Base-by-base conservation (phyloP, 2,113 vertebrate species). In the Psilopogon haemacephalus region DNA sequence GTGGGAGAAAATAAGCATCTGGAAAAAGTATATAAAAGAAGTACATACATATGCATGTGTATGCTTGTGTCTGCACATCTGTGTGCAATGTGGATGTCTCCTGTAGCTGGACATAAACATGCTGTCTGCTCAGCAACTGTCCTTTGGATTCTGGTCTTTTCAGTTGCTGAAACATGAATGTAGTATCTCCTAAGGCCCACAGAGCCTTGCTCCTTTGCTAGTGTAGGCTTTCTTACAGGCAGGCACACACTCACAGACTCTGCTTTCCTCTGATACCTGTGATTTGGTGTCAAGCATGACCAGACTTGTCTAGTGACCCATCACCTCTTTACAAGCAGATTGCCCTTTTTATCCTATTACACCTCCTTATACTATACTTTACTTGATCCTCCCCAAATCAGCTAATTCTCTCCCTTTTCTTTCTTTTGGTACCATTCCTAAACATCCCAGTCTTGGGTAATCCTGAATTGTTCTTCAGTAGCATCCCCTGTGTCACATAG, bases 141-240 rank as follows among this genome's bases (percentile, higher is more conserved):
- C 15, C 33, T 84, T 60, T 80, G 64, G 33, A 56, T 86, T 28
- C 6, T 3, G 5, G 30, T 67, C 23, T 77, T n/a, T 46, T 58
- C 27, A 23, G 0, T 3, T 62, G 44, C 40, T 84, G 46, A 37
- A 10, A 8, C 7, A 0, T 48, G 52, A 37, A 48, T 3, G 1
- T 56, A 9, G 12, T 30, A 15, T 44, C 38, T 21, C 28, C 16
- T 32, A 27, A 23, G 37, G 40, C 68, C 20, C 0, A 0, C 38
- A 52, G 69, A 70, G 60, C 30, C 0, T 0, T 60, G 17, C n/a
- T 5, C 2, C n/a, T 46, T 32, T 54, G 38, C 1, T 1, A 9
- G 15, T 50, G 48, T 50, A 50, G 23, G 26, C 12, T 48, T 81
- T 64, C 32, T 78, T 59, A 18, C 11, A 58, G n/a, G 56, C 38